Evolutionary conservation across 2,888 invertebrate genomes (phyloP), one percentile per base, ranked within the genome.

Genomic region (Odontocolon sp.): DNA sequence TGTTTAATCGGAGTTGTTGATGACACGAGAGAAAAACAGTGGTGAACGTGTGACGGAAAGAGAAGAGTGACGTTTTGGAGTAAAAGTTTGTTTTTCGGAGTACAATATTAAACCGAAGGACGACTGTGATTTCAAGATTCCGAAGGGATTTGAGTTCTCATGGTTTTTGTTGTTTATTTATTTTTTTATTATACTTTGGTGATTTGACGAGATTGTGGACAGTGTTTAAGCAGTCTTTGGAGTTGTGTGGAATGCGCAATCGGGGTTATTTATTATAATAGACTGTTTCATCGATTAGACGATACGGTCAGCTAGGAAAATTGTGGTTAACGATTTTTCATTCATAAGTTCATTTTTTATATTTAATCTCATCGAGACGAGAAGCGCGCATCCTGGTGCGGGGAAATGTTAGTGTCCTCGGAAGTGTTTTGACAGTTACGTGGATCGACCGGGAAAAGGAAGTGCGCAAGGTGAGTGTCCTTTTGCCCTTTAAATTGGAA

Each of bases 351-450:
- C 14, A 33, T 47, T 56, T 64, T 11, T 47, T 28, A 21, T 9
- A 5, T 8, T 14, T 14, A 5, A 11, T n/a, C 9, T 21, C 38
- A 38, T 57, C 33, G 36, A 70, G 68, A 47, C 31, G 52, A 45
- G 14, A 56, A 54, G 40, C 63, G 61, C 40, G 33, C 47, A 38
- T 67, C 54, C 64, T 42, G 50, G 59, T 76, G 79, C 77, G 78
- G 70, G 83, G 84, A 85, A 79, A 87, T 87, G 87, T 83, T 84
- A 85, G 86, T 87, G 84, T 84, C 84, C 82, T 86, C 82, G 82
- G 77, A 82, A 86, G 87, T 86, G 83, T 83, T 86, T 87, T 87
- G 87, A 87, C 85, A 81, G 84, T 85, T 86, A 70, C 80, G 78
- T 72, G 71, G 71, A 71, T 68, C 71, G 63, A 54, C 47, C 36